Evolutionary conservation across 2,888 invertebrate genomes (phyloP), one percentile per base, ranked within the genome.

Genomic region (Agonum fuliginosum): DNA sequence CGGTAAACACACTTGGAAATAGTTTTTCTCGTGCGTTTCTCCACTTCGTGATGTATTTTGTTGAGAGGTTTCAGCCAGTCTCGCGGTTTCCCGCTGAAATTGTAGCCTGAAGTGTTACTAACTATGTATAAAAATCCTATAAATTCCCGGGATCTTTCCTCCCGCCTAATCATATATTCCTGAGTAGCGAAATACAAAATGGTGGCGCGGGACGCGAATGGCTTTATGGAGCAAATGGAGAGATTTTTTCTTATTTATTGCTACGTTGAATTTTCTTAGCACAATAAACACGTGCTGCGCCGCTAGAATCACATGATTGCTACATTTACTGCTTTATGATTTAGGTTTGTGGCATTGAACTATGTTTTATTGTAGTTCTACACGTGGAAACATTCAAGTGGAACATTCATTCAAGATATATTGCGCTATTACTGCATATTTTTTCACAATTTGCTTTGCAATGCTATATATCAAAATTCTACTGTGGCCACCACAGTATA

Each of bases 111-210:
- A 62, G 58, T 62, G 58, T 62, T 62, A 30, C 30, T 30, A 62
- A 62, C 30, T 62, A 30, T 62, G 58, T 62, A 62, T 62, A 62
- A 62, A 62, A 62, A 30, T 62, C 58, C 8, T 27, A 62, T 62
- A 62, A 62, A 62, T 62, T 62, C 58, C 19, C 58, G 17, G 30
- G 19, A 62, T 30, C 17, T 62, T 62, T 62, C 58, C 30, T 17
- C 30, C 14, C 30, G 58, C 30, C 54, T 62, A 62, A 62, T 62
- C 58, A 62, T 62, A 62, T 62, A 62, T 62, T 62, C 58, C 58
- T 27, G 58, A 62, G 58, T 27, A 62, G 58, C 17, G 27, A 62
- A 62, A 30, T 27, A 17, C 17, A 62, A 34, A 62, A 62, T 62
- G 17, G n/a, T n/a, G n/a, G n/a, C n/a, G n/a, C n/a, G n/a, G n/a